A percentile compares a stretch with the other conserved stretches of the same genome.
Evolutionary conservation across 2,888 invertebrate genomes (phyloP).

Genomic region (Zelleria hepariella): DNA sequence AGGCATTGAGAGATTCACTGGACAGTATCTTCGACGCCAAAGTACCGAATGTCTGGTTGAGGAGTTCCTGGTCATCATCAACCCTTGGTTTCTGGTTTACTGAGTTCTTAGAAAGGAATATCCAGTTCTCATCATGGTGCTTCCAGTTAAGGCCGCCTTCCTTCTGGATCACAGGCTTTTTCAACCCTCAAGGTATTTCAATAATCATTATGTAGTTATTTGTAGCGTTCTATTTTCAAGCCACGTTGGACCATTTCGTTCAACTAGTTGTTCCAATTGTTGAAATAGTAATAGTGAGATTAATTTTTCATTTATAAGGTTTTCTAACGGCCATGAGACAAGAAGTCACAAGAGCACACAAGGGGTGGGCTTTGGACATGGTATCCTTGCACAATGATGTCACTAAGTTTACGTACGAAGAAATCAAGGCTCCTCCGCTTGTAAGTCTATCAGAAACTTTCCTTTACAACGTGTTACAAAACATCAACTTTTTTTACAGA

Average conservation of each 20-base stretch:
- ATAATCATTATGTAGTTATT: no score
- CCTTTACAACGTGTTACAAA: no score
- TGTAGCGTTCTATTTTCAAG: no score
- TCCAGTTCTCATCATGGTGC: conserved; percentile 85
- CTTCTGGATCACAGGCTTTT: conserved; percentile 96
- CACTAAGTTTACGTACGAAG: conserved; percentile 76
- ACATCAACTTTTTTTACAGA: no score
- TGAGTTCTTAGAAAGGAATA: conserved; percentile 85
- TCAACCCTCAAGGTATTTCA: conserved; percentile 86
- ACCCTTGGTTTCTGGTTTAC: conserved; percentile 94
- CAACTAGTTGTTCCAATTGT: no score
- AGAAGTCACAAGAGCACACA: conserved; percentile 89
- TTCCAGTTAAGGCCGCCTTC: conserved; percentile 78
- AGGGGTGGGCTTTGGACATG: conserved; percentile 91
- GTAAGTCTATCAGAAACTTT: no score
- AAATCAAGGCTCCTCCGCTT: conserved; percentile 77
- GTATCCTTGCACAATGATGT: conserved; percentile 87
- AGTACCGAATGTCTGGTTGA: conserved; percentile 81
- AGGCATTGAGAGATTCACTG: conserved; percentile 84
- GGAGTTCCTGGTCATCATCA: conserved; percentile 86
- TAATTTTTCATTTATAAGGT: conserved; percentile 71
- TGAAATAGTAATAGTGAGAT: no score
- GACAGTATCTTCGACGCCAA: conserved; percentile 90
- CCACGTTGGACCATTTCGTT: no score
- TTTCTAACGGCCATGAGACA: conserved; percentile 94